Evolutionary conservation across 2,888 invertebrate genomes (phyloP), one percentile per base, ranked within the genome.

Genomic region (Tipula helvola): DNA sequence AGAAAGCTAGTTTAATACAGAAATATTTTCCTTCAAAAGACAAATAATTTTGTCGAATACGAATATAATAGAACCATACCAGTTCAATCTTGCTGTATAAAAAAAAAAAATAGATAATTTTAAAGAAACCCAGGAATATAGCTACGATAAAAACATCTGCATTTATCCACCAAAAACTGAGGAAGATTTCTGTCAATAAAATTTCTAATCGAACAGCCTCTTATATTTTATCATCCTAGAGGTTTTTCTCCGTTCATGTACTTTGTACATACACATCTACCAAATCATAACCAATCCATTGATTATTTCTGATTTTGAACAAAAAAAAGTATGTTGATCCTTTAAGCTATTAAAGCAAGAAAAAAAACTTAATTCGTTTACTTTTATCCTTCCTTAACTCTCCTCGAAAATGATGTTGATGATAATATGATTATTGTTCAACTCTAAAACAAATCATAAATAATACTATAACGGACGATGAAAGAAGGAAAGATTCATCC

Each of bases 381-480:
- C 52, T 57, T 57, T 16, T 71, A 28, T 71, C 18, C 28, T 10
- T 3, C 28, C 10, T 28, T 28, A 71, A 71, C 71, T 57, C 52
- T 28, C 28, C 71, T 71, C 71, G 71, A 71, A 28, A 28, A 28
- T 28, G 18, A 71, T 71, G 71, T 28, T 71, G 71, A 71, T 71
- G 71, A 71, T 71, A 71, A 71, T 71, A 71, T 71, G 71, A 71
- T 71, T 71, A 71, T 71, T 71, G 71, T 71, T 71, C 71, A 71
- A 28, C 71, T 71, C 71, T 71, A 71, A 18, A 71, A 71, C 71
- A 71, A 71, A 71, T 71, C 71, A 71, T 71, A 71, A 71, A 71
- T 71, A 71, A 71, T 71, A 71, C 12, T 71, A 28, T 28, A 71
- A 28, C 71, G 28, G 28, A 71, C 71, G 71, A 71, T 10, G 71